These are phyloP conservation scores for Mola mola DNA, from an alignment of 2,113 vertebrate genomes.

Conservation along the genomic window DNA sequence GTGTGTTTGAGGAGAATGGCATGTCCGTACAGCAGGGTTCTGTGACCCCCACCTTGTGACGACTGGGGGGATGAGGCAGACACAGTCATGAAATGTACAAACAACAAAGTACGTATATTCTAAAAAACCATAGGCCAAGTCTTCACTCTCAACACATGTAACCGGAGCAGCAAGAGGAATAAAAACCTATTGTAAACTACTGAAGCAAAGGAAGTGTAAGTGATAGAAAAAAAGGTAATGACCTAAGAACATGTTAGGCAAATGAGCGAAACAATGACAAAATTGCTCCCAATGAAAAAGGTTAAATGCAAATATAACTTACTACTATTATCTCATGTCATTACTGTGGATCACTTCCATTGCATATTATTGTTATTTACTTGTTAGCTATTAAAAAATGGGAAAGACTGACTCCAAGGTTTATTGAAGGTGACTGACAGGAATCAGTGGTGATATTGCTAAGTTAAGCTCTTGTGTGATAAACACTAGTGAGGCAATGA, in stretches of 20 bases:
- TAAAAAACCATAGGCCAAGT: background rate
- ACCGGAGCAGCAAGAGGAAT: background rate
- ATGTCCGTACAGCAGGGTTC: conserved; percentile 91
- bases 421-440: background rate
- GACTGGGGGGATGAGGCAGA: conserved; percentile 76
- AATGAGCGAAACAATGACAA: no score
- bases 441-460: background rate
- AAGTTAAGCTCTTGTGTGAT: no score
- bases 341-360: no score
- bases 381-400: background rate
- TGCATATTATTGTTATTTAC: background rate
- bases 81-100: conserved; percentile 13
- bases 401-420: background rate
- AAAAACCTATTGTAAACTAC: background rate
- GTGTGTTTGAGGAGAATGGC: conserved; percentile 92
- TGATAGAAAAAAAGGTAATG: no score
- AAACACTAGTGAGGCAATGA: no score
- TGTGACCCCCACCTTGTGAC: conserved; percentile 91
- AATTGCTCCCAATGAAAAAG: no score
- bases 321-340: no score
- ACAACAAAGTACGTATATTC: background rate
- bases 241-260: no score
- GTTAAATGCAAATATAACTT: no score
- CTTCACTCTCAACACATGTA: background rate
- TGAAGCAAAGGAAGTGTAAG: no score